Evolutionary conservation across 2,797 vertebrate genomes (phyloP).

Genomic region (Trichosurus vulpecula): DNA sequence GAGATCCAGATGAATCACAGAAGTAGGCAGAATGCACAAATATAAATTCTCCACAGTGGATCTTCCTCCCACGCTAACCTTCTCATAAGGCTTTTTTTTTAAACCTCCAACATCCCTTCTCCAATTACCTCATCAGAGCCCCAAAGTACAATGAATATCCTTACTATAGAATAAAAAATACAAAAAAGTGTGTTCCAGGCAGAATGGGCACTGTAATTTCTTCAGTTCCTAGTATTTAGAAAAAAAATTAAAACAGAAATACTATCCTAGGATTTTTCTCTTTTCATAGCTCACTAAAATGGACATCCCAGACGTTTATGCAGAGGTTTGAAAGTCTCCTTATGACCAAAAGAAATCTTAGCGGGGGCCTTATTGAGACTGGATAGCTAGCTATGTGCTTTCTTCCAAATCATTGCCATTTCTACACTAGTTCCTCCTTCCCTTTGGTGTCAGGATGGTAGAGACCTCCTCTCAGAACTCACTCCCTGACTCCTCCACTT

Average conservation of each 20-base stretch:
- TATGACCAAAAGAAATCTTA: slow-evolving; percentile 20
- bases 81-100: slow-evolving; percentile 23
- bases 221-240: neutral
- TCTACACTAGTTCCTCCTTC: neutral
- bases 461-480: neutral
- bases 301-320: slow-evolving; percentile 25
- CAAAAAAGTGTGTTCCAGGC: neutral
- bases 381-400: neutral
- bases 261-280: neutral
- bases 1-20: slow-evolving; percentile 51
- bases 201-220: neutral
- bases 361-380: neutral
- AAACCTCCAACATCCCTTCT: slow-evolving; percentile 20
- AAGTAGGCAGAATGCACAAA: slow-evolving; percentile 45
- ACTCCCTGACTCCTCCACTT: neutral
- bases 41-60: slow-evolving; percentile 34
- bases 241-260: neutral
- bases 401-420: neutral
- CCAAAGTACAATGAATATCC: slow-evolving; percentile 43
- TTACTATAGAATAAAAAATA: slow-evolving; percentile 34
- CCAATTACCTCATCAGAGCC: slow-evolving; percentile 50
- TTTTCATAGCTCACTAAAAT: slow-evolving; percentile 7
- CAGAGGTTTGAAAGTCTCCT: slow-evolving; percentile 13
- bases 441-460: neutral
- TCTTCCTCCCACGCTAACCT: slow-evolving; percentile 17